Evolutionary conservation across 2,113 vertebrate genomes (phyloP), one percentile per base, ranked within the genome.

Genomic region (Hippolais icterina): DNA sequence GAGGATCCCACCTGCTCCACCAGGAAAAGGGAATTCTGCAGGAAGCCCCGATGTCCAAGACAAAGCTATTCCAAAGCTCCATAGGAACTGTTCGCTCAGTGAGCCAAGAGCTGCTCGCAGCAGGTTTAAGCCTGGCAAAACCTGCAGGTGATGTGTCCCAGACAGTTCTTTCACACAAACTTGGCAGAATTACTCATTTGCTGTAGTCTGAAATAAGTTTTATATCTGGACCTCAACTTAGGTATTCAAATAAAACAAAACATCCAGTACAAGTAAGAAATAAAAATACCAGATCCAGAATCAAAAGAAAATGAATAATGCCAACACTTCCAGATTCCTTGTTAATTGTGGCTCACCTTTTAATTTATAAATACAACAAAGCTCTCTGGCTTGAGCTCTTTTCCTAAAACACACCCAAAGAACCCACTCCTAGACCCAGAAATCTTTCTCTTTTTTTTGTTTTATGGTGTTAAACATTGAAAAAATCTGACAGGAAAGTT

Each of bases 71-170:
- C 6, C 5, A 69, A 52, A 22, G 14, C 57, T 22, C n/a, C n/a
- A n/a, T n/a, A n/a, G n/a, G n/a, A n/a, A n/a, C n/a, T n/a, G n/a
- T n/a, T n/a, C 16, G 9, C 17, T 6, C 2, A 3, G 19, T 9
- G 31, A 56, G 54, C 19, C 14, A 14, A n/a, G 54, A 22, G 14
- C 54, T 22, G 54, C 31, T 22, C 54, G 8, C 54, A 14, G 20
- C 53, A 33, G 53, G 54, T 20, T 28, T 22, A 12, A 64, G 7
- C 13, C 29, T 2, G 12, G 31, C 29, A 29, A 3, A 4, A 7
- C 3, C 17, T 15, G n/a, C 33, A 52, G 19, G 14, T 4, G 37
- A 24, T 6, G 8, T 0, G 1, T 6, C 54, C 19, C 15, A 13
- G 54, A 56, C 12, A 15, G 17, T 11, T 50, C 20, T 20, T 20